A percentile compares a stretch with the other conserved stretches of the same genome.
Conservation (phyloP, 2,888 invertebrate genomes). For the Drosophila gaucha region DNA sequence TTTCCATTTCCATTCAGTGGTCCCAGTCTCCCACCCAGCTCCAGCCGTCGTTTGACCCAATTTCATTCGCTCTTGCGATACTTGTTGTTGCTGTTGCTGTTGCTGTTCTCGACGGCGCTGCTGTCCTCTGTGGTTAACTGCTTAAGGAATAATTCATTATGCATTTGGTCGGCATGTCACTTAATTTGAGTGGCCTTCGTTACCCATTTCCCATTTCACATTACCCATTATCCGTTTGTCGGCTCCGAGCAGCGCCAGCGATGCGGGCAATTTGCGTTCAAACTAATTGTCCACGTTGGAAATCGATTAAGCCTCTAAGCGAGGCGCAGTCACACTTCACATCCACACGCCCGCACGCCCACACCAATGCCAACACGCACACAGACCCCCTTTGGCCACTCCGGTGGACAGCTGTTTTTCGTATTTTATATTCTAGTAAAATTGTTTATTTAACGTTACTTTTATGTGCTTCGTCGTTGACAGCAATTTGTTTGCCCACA, state of each 20-base stretch:
- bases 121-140: conserved; percentile 64
- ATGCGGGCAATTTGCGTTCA: conserved; percentile 70
- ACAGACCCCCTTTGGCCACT: neutral
- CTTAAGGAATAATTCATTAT: conserved; percentile 80
- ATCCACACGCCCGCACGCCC: neutral
- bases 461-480: conserved; percentile 70
- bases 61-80: conserved; percentile 23
- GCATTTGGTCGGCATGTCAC: conserved; percentile 71
- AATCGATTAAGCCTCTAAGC: conserved; percentile 69
- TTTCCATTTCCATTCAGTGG: conserved; percentile 3
- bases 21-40: conserved; percentile 2
- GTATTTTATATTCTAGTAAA: conserved; percentile 64
- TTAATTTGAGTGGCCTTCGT: conserved; percentile 70
- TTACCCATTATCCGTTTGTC: neutral
- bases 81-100: neutral
- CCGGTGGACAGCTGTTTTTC: conserved; percentile 55
- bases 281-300: conserved; percentile 65
- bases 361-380: neutral
- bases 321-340: conserved; percentile 14
- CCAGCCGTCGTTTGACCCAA: conserved; percentile 55
- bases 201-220: conserved; percentile 4
- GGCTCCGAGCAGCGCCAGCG: conserved; percentile 32
- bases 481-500: conserved; percentile 62
- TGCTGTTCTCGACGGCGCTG: conserved; percentile 6
- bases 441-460: conserved; percentile 73